Evolutionary conservation across 1,140 invertebrate genomes (phyloP).

Genomic region (Drosophila grimshawi): DNA sequence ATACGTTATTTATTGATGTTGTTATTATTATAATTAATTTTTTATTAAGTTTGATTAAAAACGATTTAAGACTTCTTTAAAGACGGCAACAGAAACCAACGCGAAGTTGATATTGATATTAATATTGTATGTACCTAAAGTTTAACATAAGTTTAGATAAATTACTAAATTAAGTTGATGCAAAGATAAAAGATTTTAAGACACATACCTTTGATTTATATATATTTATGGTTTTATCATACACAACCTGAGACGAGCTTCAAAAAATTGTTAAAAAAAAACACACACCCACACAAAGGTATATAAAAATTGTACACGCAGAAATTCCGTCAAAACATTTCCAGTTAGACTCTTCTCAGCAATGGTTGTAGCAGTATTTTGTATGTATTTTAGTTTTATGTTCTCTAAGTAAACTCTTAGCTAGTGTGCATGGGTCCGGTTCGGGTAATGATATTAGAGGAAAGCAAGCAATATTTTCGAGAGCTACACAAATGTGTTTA

Average conservation of each 20-base stretch:
- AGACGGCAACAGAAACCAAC: constrained; percentile 21
- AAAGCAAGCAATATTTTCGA: constrained; percentile 51
- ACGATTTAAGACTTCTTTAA: constrained; percentile 43
- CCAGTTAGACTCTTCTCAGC: neutral
- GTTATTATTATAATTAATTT: constrained; percentile 39
- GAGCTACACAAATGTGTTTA: constrained; percentile 10
- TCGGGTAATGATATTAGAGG: neutral
- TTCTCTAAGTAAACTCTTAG: constrained; percentile 8
- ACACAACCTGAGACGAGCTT: constrained; percentile 39
- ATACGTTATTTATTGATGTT: constrained; percentile 62
- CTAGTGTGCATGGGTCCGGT: constrained; percentile 17
- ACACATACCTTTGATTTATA: constrained; percentile 22
- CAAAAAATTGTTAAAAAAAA: constrained; percentile 22
- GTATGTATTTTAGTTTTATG: constrained; percentile 8
- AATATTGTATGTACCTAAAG: constrained; percentile 55
- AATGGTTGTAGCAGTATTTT: neutral
- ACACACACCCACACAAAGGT: constrained; percentile 1
- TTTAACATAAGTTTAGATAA: constrained; percentile 57
- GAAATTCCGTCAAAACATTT: constrained; percentile 24
- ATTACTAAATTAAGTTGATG: constrained; percentile 56
- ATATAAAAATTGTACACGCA: neutral
- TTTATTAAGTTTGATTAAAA: constrained; percentile 53
- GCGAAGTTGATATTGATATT: constrained; percentile 56
- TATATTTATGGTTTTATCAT: constrained; percentile 30
- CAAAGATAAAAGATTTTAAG: constrained; percentile 31